Conservation (phyloP, 2,888 invertebrate genomes). For the Nemoura dubitans region DNA sequence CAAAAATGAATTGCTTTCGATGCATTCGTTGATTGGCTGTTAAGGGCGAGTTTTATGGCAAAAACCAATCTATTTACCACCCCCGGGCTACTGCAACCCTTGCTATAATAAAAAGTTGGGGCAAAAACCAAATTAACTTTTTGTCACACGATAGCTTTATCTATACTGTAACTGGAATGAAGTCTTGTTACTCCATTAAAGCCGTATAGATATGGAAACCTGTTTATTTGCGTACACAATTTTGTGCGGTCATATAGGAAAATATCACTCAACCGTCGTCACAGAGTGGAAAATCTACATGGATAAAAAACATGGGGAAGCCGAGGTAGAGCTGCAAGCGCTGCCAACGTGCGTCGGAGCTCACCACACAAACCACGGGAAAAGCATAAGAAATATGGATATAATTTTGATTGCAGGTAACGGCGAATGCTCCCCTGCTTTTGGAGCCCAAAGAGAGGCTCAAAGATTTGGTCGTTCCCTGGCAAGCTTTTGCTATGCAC, state of each 20-base stretch:
- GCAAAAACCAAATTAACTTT: not conserved
- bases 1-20: not conserved
- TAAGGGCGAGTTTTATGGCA: conserved; percentile 39
- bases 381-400: not conserved
- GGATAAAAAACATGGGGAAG: too few relatives aligned
- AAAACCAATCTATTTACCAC: conserved; percentile 40
- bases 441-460: conserved; percentile 70
- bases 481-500: conserved; percentile 69
- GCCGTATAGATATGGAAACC: not conserved
- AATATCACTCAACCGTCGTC: too few relatives aligned
- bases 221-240: too few relatives aligned
- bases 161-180: not conserved
- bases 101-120: conserved; percentile 32
- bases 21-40: conserved; percentile 3
- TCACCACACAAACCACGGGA: too few relatives aligned
- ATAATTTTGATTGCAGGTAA: conserved; percentile 52
- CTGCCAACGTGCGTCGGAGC: too few relatives aligned
- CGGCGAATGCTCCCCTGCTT: conserved; percentile 56
- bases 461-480: conserved; percentile 67
- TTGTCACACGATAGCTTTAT: not conserved
- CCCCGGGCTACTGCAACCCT: conserved; percentile 36
- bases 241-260: too few relatives aligned
- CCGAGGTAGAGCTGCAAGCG: too few relatives aligned
- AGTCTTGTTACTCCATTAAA: not conserved
- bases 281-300: too few relatives aligned